Conservation (phyloP, 2,113 vertebrate genomes). For the Pluvianellus socialis region DNA sequence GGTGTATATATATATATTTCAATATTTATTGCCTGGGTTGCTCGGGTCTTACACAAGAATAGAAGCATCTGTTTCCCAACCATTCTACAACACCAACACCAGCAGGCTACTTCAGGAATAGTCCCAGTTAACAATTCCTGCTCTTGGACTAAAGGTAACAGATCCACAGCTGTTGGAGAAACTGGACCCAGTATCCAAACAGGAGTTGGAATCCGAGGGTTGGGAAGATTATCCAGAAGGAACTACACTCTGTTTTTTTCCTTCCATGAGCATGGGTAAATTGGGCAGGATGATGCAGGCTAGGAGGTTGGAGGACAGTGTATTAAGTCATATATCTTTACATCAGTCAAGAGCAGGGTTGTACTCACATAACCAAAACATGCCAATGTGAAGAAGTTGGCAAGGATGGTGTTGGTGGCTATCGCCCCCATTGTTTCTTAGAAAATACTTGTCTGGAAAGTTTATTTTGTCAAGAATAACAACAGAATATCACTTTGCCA, state of each 20-base stretch:
- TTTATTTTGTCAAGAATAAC: neutral
- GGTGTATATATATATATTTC: accelerated
- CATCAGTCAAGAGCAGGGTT: neutral
- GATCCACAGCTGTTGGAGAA: neutral
- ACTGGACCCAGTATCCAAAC: neutral
- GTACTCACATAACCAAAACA: neutral
- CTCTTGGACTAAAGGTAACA: neutral
- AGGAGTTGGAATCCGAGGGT: no score
- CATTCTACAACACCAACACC: neutral
- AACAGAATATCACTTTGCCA: neutral
- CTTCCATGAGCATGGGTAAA: accelerated
- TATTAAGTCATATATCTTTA: neutral
- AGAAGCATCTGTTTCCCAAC: neutral
- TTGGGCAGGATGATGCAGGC: neutral
- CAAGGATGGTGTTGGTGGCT: accelerated
- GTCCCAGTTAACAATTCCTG: neutral
- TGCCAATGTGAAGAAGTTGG: neutral
- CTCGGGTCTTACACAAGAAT: neutral
- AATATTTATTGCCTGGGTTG: neutral
- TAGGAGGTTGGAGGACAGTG: neutral
- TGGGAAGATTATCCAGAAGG: neutral
- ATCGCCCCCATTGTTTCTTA: neutral
- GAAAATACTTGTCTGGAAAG: neutral
- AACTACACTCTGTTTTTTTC: neutral
- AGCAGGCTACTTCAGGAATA: neutral